phyloP scores from a whole-genome alignment of 2,797 vertebrate genomes.

The Leptoclinus maculatus region DNA sequence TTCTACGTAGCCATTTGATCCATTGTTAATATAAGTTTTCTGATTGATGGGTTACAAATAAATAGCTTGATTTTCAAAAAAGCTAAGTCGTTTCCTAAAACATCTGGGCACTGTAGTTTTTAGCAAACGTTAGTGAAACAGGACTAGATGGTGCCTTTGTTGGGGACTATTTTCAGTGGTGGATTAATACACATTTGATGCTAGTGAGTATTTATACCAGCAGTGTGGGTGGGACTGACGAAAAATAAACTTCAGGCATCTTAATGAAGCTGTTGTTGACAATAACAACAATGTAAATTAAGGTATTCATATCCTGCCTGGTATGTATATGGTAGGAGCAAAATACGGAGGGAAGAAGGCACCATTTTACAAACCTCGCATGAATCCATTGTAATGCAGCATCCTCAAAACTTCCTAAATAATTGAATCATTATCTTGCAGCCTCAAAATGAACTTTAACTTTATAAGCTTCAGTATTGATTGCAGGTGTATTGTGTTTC shows the following conservation, averaged over 20 bases:
- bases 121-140: background rate
- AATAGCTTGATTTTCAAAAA: background rate
- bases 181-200: background rate
- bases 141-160: background rate
- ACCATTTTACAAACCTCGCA: background rate
- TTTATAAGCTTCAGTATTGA: constrained; percentile 22
- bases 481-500: background rate
- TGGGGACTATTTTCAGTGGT: background rate
- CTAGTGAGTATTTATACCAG: background rate
- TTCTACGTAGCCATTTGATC: background rate
- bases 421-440: constrained; percentile 8
- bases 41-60: background rate
- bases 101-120: background rate
- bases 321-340: background rate
- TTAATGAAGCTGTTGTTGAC: background rate
- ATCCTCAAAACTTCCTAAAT: constrained; percentile 7
- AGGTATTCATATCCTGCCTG: background rate
- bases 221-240: background rate
- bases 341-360: background rate
- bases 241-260: background rate
- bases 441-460: constrained; percentile 15
- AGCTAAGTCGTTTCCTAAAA: background rate
- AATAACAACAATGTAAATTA: background rate
- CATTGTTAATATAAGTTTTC: background rate
- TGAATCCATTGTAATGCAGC: background rate